Percentiles rank a stretch among this genome's conserved stretches.
phyloP scores from a whole-genome alignment of 2,888 invertebrate species.

The Pseudanteris insignis region DNA sequence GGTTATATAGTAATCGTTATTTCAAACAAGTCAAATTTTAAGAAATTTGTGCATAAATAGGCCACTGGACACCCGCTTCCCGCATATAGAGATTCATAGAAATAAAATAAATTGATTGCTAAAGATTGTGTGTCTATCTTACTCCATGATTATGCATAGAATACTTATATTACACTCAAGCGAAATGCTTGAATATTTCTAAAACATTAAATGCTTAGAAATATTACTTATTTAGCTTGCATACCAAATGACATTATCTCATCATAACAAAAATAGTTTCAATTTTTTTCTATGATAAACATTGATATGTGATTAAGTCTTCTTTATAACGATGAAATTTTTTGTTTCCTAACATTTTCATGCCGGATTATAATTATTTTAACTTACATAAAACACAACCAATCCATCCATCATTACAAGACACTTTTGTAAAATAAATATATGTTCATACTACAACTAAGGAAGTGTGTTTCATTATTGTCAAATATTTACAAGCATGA shows the following conservation, averaged over 20 bases:
- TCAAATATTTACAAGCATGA: slow-evolving; percentile 37
- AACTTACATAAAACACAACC: background rate
- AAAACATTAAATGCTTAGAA: slow-evolving; percentile 10
- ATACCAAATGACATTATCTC: slow-evolving; percentile 3
- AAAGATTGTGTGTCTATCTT: background rate
- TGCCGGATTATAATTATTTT: background rate
- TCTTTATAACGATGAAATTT: slow-evolving; percentile 6
- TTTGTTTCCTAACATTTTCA: background rate
- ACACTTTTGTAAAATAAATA: slow-evolving; percentile 25
- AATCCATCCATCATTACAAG: slow-evolving; percentile 10
- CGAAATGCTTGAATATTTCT: slow-evolving; percentile 6
- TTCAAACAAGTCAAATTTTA: too few species aligned
- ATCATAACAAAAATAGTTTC: slow-evolving; percentile 24
- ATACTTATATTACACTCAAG: slow-evolving; percentile 16
- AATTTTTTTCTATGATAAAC: slow-evolving; percentile 1
- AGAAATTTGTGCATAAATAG: too few species aligned
- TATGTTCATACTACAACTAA: slow-evolving; percentile 16
- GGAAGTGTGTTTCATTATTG: slow-evolving; percentile 40
- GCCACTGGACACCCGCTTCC: too few species aligned
- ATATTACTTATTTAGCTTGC: slow-evolving; percentile 6
- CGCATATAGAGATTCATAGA: slow-evolving; percentile 13
- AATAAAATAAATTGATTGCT: slow-evolving; percentile 6
- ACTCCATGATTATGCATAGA: slow-evolving; percentile 2
- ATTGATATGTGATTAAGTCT: slow-evolving; percentile 21
- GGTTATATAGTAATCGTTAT: too few species aligned